Evolutionary conservation across 2,797 vertebrate species (phyloP), one percentile per base, ranked within the genome.

Genomic region (Sebastolobus alascanus): DNA sequence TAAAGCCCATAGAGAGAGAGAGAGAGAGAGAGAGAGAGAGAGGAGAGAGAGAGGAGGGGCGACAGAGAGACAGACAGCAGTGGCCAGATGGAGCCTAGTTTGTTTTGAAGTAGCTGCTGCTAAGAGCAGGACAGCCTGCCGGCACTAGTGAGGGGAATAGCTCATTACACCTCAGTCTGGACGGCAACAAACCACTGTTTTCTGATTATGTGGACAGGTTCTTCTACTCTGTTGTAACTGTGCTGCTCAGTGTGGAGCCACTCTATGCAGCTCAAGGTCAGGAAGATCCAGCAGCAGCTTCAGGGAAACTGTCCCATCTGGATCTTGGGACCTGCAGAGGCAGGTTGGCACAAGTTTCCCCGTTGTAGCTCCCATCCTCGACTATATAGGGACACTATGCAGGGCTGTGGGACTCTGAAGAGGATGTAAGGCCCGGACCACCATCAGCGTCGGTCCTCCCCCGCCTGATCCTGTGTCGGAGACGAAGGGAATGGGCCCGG

Each of bases 401-500:
- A 73, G 81, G 64, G 35, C 50, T 64, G 12, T 5, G 43, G 84
- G 80, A 85, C 78, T 70, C 52, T 71, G 71, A 82, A 37, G 85
- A 94, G 89, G 90, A 95, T 91, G 90, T 94, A 90, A 95, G 91
- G 91, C 84, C 84, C 73, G 68, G 84, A 68, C 60, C 52, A 12
- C 71, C 54, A 55, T 75, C 72, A 29, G 63, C 12, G 22, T 65
- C 29, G 8, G 71, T 73, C 64, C 65, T 74, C 67, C 60, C 60
- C 50, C 31, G 82, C 58, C 84, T 65, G 80, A 78, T 86, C 84
- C 77, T 22, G 79, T 65, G 75, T 35, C 52, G 1, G 63, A 79
- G 59, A 12, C 16, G 4, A 83, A 79, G 91, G 95, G 91, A 89
- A 95, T 95, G 96, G 95, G 94, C 92, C 93, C 92, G 3, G 89